Base-by-base conservation (phyloP, 2,113 vertebrate species). In the Hyla sarda region DNA sequence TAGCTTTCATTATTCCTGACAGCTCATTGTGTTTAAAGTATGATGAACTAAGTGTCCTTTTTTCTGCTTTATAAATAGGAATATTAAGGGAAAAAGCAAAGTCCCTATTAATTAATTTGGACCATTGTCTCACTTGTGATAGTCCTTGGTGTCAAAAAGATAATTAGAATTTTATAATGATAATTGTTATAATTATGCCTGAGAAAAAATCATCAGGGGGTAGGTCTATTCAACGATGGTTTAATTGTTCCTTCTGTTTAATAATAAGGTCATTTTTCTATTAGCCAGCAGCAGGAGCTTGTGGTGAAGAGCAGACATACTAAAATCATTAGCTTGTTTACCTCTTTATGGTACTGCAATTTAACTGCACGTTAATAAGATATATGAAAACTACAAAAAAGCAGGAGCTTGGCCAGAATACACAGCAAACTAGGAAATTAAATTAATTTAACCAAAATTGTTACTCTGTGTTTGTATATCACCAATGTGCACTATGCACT, bases 161-260 rank as follows among this genome's bases (percentile, higher is more conserved):
- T 94, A 95, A 95, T 95, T 94, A 94, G 93, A 91, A 94, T 92
- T 95, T 94, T 94, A 93, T 94, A 94, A 94, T 94, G 93, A 90
- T 95, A 94, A 95, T 95, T 95, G 94, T 95, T 94, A 93, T 94
- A 95, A 95, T 95, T 94, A 94, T 94, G 92, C 93, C 92, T 94
- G 93, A 94, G 93, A 95, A 95, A 89, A 95, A 94, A 94, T 94
- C 94, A 94, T 95, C 95, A 94, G 91, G 93, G 93, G 93, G 91
- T 94, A 95, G 87, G 93, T 90, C 90, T 93, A 90, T 92, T 95
- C 92, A 91, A 91, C 91, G 92, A 94, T 94, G 94, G 94, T 94
- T 94, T 93, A 95, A 94, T 94, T 95, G 93, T 93, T 92, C 93
- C 92, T 90, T 94, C 93, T 94, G 93, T 93, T 95, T 93, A 94